Evolutionary conservation across 2,888 invertebrate species (phyloP), one percentile per base, ranked within the genome.

Genomic region (Erebia ligea): DNA sequence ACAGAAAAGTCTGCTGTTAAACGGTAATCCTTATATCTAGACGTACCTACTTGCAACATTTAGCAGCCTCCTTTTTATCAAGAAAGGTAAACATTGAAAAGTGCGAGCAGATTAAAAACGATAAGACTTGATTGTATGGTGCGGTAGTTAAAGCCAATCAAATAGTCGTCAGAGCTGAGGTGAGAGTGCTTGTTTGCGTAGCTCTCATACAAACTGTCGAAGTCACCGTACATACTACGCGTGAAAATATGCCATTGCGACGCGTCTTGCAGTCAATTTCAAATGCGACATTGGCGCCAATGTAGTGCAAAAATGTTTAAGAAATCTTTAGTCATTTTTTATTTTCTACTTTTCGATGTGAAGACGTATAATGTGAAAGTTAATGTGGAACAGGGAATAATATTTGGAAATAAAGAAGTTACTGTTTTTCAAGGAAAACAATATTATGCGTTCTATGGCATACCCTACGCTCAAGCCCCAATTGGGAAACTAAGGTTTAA

Each of bases 381-480:
- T 9, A 83, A 82, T 69, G 77, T 88, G 13, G 83, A 84, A 70
- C 84, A 90, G 76, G 92, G 92, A 1, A 81, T 72, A 13, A 52
- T 92, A 54, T 71, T 85, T 48, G 92, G 92, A 10, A 78, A 77
- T 1, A 81, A 77, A 67, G 81, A 79, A 73, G 74, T 76, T 0
- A 88, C 91, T 0, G 71, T 91, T 15, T 87, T 90, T 68, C 80
- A 86, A 17, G 80, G 80, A 21, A 86, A 73, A 72, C 52, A 79
- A 1, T 91, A 87, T 70, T 88, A 84, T 73, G 86, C 86, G 0
- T 93, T 93, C 77, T 93, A 92, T 73, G 85, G 87, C 6, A 84
- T 93, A 6, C 93, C 93, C 0, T 94, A 92, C 56, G 93, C 92
- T 10, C 76, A 83, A 72, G 76, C 86, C 15, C 93, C 93, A 1